These are phyloP conservation scores for Phyllotreta striolata DNA, from an alignment of 2,888 invertebrate species.

Conservation along the genomic window DNA sequence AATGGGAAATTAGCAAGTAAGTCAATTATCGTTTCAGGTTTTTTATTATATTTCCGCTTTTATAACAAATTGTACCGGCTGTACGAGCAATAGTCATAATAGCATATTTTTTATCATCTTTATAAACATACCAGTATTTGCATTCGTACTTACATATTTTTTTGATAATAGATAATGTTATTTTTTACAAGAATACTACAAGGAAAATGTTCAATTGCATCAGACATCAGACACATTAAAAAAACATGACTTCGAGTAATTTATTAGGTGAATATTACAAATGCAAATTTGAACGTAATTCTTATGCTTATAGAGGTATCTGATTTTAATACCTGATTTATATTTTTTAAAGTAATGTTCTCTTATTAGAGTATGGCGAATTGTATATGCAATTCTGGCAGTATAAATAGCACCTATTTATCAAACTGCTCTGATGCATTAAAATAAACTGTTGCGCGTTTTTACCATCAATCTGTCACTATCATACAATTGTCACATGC, in stretches of 20 bases:
- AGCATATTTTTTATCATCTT: neutral
- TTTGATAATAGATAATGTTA: conserved; percentile 7
- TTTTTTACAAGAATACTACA: neutral
- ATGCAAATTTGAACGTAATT: conserved; percentile 5
- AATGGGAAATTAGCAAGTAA: conserved; percentile 30
- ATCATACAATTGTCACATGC: conserved; percentile 14
- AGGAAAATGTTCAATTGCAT: neutral
- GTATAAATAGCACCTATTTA: too few relatives aligned
- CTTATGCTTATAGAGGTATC: neutral
- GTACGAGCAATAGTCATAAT: conserved; percentile 11
- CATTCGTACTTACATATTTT: too few relatives aligned
- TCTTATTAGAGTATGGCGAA: too few relatives aligned
- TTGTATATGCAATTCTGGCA: too few relatives aligned
- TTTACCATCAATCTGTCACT: conserved; percentile 8
- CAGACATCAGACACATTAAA: neutral
- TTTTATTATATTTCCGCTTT: conserved; percentile 13
- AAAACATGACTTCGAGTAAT: neutral
- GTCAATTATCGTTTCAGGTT: conserved; percentile 1
- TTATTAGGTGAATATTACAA: neutral
- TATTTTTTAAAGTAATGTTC: neutral
- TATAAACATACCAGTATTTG: too few relatives aligned
- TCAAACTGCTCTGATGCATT: too few relatives aligned
- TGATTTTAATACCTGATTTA: neutral
- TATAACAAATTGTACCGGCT: conserved; percentile 11
- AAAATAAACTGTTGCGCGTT: neutral